Base-by-base conservation (phyloP, 1,140 invertebrate genomes). In the Polypedilum pembai region DNA sequence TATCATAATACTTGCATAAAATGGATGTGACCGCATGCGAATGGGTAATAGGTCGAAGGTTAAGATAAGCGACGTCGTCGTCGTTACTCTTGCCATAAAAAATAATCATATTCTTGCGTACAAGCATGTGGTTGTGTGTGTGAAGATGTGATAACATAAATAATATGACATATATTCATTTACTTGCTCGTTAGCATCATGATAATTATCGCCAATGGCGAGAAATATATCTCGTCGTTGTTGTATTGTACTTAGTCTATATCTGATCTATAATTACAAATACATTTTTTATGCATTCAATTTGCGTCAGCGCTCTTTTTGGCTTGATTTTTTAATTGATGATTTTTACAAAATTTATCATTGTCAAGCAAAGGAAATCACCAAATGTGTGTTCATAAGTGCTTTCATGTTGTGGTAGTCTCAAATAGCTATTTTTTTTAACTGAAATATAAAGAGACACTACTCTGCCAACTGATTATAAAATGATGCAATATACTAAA, bases 381-480 rank as follows among this genome's bases (percentile, higher is more conserved):
- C 15, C 41, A 45, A 45, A 12, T 66, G n/a, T n/a, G n/a, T 66
- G 18, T 66, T 17, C 63, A 66, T 66, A 66, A 66, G n/a, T 66
- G 18, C 7, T n/a, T 66, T 66, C 8, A 66, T 66, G 63, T 66
- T 66, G 63, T 66, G n/a, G 63, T 66, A 66, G 63, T 66, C 63
- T 66, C 63, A 66, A 45, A 45, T 10, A n/a, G n/a, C n/a, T n/a
- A n/a, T n/a, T n/a, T n/a, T n/a, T n/a, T n/a, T n/a, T n/a, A n/a
- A n/a, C n/a, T 45, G 41, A n/a, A 45, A 45, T 45, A 45, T 15
- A 45, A 45, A 45, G 41, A 45, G 15, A 8, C 41, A 10, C 41
- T 1, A 45, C 1, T 41, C 5, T 45, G 15, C 41, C 41, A 10
- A 45, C 41, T 45, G 41, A 45, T 45, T 45, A 15, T 10, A 45